Conservation (phyloP, 2,113 vertebrate genomes). For the Synodontis membranacea region DNA sequence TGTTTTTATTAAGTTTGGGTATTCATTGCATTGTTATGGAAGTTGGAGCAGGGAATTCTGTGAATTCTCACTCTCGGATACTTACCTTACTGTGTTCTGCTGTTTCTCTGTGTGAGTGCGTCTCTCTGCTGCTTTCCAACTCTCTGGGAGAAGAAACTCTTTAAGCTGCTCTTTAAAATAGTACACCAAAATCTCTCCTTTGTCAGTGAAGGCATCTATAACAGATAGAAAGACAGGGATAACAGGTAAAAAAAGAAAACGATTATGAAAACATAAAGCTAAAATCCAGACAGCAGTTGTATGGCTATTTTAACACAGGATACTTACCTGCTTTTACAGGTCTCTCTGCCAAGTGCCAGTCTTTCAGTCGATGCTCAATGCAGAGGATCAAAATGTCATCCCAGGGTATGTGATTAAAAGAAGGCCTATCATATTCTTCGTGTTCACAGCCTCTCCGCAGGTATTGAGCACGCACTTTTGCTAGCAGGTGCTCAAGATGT, state of each 20-base stretch:
- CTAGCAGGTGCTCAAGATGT: slow-evolving; percentile 83
- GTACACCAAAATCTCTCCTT: slow-evolving; percentile 87
- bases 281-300: neutral
- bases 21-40: neutral
- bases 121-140: slow-evolving; percentile 78
- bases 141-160: slow-evolving; percentile 76
- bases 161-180: slow-evolving; percentile 77
- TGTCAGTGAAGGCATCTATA: slow-evolving; percentile 82
- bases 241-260: neutral
- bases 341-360: slow-evolving; percentile 78
- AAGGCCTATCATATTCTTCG: slow-evolving; percentile 59
- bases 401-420: slow-evolving; percentile 82
- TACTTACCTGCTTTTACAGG: slow-evolving; percentile 74
- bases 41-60: neutral
- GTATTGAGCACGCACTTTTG: slow-evolving; percentile 63
- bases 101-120: slow-evolving; percentile 75
- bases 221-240: slow-evolving; percentile 19
- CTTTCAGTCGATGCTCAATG: slow-evolving; percentile 88
- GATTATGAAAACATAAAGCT: neutral
- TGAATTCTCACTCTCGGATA: neutral
- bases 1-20: no score
- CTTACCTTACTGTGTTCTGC: slow-evolving; percentile 61
- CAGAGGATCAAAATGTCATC: slow-evolving; percentile 81
- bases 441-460: slow-evolving; percentile 22
- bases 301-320: neutral